Evolutionary conservation across 2,888 invertebrate species (phyloP).

Genomic region (Mongoloraphidia duomilia): DNA sequence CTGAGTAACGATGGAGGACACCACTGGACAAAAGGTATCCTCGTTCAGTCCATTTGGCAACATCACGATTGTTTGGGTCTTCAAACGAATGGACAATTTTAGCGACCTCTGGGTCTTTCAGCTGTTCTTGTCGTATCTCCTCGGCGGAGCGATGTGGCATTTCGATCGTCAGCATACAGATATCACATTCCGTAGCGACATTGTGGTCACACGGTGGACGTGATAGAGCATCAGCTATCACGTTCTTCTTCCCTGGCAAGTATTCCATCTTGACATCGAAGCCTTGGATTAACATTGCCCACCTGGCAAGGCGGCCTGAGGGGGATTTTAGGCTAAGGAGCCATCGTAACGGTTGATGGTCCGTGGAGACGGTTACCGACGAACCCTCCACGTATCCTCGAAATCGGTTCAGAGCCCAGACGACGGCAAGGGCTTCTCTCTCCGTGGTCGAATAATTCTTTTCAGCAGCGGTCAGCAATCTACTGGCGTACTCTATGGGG

Average conservation of each 20-base stretch:
- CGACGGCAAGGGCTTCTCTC: too few relatives aligned
- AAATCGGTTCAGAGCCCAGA: too few relatives aligned
- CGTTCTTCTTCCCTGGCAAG: slow-evolving; percentile 24
- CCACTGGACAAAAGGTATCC: slow-evolving; percentile 8
- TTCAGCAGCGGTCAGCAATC: too few relatives aligned
- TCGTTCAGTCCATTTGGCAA: slow-evolving; percentile 2
- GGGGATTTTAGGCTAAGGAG: slow-evolving; percentile 25
- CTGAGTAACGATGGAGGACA: slow-evolving; percentile 8
- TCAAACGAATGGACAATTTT: slow-evolving; percentile 16
- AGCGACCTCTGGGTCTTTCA: slow-evolving; percentile 13
- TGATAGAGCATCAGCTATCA: slow-evolving; percentile 26
- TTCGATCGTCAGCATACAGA: slow-evolving; percentile 8
- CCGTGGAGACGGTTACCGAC: too few relatives aligned
- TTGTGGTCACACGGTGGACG: slow-evolving; percentile 14
- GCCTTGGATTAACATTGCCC: slow-evolving; percentile 27
- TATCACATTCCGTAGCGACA: slow-evolving; percentile 1
- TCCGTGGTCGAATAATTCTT: too few relatives aligned
- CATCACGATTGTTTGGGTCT: slow-evolving; percentile 1
- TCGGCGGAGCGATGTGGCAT: slow-evolving; percentile 7
- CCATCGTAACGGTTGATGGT: slow-evolving; percentile 30
- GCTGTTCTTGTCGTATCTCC: slow-evolving; percentile 12
- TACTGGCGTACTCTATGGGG: too few relatives aligned
- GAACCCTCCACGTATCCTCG: too few relatives aligned
- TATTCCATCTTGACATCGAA: slow-evolving; percentile 25
- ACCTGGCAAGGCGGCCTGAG: slow-evolving; percentile 27